Evolutionary conservation across 2,888 invertebrate species (phyloP).

Genomic region (Seira ritae): DNA sequence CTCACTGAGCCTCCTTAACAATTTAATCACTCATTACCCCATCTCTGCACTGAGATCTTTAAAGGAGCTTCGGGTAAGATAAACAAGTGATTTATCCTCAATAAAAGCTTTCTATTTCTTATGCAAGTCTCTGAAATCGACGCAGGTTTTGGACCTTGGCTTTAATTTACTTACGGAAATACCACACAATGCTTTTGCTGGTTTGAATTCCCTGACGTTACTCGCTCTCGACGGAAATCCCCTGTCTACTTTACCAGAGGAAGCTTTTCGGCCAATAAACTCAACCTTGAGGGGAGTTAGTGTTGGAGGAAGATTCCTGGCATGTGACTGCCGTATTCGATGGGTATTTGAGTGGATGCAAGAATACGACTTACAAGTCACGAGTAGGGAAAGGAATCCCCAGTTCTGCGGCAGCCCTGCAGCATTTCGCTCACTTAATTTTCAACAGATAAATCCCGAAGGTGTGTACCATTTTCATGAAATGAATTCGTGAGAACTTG

Average conservation of each 20-base stretch:
- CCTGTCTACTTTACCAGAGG: slow-evolving; percentile 87
- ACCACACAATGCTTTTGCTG: slow-evolving; percentile 85
- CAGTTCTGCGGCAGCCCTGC: slow-evolving; percentile 91
- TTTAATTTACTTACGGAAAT: slow-evolving; percentile 91
- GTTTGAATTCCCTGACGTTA: slow-evolving; percentile 54
- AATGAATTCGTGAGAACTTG: neutral
- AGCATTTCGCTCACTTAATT: slow-evolving; percentile 86
- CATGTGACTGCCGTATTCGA: slow-evolving; percentile 90
- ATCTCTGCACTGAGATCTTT: slow-evolving; percentile 86
- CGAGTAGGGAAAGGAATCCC: slow-evolving; percentile 92
- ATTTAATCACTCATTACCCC: slow-evolving; percentile 91
- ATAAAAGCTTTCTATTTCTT: no score
- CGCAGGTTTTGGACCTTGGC: slow-evolving; percentile 89
- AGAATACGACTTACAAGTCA: slow-evolving; percentile 91
- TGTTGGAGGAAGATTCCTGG: slow-evolving; percentile 90
- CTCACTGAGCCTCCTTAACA: slow-evolving; percentile 92
- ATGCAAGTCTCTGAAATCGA: neutral
- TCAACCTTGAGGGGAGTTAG: slow-evolving; percentile 89
- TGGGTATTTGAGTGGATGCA: slow-evolving; percentile 96
- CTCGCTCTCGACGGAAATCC: slow-evolving; percentile 93
- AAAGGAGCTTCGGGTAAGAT: slow-evolving; percentile 84
- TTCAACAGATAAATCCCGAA: slow-evolving; percentile 90
- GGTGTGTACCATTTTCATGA: slow-evolving; percentile 76
- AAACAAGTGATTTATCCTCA: no score
- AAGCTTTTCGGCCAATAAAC: slow-evolving; percentile 87